Evolutionary conservation across 2,797 vertebrate species (phyloP), one percentile per base, ranked within the genome.

Genomic region (Neopelma chrysocephalum): DNA sequence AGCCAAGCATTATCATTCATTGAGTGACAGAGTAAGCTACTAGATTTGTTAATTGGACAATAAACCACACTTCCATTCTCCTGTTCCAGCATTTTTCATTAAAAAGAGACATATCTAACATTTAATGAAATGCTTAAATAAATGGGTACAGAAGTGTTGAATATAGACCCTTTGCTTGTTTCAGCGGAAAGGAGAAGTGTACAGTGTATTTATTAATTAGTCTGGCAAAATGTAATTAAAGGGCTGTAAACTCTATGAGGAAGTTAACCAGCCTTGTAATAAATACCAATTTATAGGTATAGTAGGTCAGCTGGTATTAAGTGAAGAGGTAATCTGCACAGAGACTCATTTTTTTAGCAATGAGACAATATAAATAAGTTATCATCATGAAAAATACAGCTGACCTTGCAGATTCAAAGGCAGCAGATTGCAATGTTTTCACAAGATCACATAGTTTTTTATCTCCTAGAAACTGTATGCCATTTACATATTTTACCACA

Each of bases 41-140:
- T 93, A 42, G 93, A 89, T 97, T 97, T 97, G 91, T 96, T 97
- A 97, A 96, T 94, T 97, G 93, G 87, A 87, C 85, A 92, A 82
- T 94, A 95, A 97, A 91, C 89, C 86, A 84, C 29, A 90, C 86
- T 96, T 97, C 91, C 94, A 87, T 95, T 92, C 86, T 96, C 94
- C 61, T 43, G 48, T 90, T 95, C 83, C 85, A 70, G 51, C 58
- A 29, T 85, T 96, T 97, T 96, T 94, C 90, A 93, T 93, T 96
- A 95, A 54, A 87, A 50, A 48, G 72, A 89, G 92, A 83, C n/a
- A 40, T 86, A 82, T 60, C 87, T 91, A 96, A 62, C 88, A 75
- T 87, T 77, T 43, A 85, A 91, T 93, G 91, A 79, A 92, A 89
- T 93, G 72, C 77, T 95, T 94, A 86, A 90, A 95, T 73, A 66